Percentiles rank a stretch among this genome's conserved stretches.
Evolutionary conservation across 2,888 invertebrate species (phyloP).

Genomic region (Epinotia ramella): DNA sequence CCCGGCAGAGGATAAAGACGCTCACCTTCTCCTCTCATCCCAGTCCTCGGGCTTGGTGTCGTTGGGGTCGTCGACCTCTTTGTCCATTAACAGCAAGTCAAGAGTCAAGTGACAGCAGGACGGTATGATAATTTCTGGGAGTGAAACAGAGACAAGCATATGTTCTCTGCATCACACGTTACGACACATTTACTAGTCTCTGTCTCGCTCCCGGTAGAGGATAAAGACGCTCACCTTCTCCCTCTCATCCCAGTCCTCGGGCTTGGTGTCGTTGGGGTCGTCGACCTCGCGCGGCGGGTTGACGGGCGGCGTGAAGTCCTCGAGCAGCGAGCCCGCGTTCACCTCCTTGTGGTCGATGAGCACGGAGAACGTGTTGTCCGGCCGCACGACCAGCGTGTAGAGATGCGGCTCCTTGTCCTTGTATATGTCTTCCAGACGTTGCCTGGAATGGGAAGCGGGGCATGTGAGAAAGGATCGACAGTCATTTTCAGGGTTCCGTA

Average conservation of each 20-base stretch:
- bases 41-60: constrained; percentile 95
- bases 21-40: constrained; percentile 93
- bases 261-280: constrained; percentile 94
- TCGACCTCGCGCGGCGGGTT: constrained; percentile 98
- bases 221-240: constrained; percentile 66
- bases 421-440: constrained; percentile 93
- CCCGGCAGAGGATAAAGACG: constrained; percentile 86
- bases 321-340: constrained; percentile 94
- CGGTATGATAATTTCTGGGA: no score
- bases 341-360: constrained; percentile 93
- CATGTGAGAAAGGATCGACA: not conserved
- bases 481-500: no score
- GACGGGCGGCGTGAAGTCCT: constrained; percentile 96
- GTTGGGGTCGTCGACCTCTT: constrained; percentile 96
- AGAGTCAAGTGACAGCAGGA: no score
- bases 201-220: constrained; percentile 89
- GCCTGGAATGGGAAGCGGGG: constrained; percentile 66
- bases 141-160: no score
- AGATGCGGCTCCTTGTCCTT: constrained; percentile 98
- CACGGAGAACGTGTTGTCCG: constrained; percentile 98
- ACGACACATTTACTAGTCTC: constrained; percentile 76
- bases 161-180: no score
- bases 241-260: constrained; percentile 98
- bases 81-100: no score
- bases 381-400: constrained; percentile 97